A percentile compares a stretch with the other conserved stretches of the same genome.
Evolutionary conservation across 2,113 vertebrate species (phyloP).

Genomic region (Ammodytes dubius): DNA sequence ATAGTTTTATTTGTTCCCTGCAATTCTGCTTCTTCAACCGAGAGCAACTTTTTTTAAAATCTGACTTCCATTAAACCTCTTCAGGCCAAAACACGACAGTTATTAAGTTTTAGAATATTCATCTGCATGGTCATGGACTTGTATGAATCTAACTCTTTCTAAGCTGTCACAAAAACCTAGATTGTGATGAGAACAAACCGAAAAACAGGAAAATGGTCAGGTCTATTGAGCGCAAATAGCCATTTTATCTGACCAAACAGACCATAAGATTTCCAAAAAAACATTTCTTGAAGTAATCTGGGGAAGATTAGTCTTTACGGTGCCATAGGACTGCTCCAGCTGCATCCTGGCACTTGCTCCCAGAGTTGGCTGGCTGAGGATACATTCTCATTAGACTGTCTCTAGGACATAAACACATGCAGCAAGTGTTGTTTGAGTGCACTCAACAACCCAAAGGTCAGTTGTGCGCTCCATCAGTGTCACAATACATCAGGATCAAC

Average conservation of each 20-base stretch:
- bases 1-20: background rate
- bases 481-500: conserved; percentile 81
- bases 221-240: background rate
- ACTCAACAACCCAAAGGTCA: conserved; percentile 86
- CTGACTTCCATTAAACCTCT: background rate
- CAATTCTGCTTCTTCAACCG: background rate
- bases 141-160: background rate
- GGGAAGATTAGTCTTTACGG: conserved; percentile 9
- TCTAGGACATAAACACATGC: conserved; percentile 85
- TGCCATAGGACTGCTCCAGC: conserved; percentile 73
- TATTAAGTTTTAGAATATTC: background rate
- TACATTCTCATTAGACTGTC: conserved; percentile 85
- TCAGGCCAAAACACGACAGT: background rate
- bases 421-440: conserved; percentile 84
- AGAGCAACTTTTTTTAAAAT: background rate
- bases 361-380: conserved; percentile 80
- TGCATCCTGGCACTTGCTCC: conserved; percentile 82
- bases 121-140: background rate
- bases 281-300: conserved; percentile 9
- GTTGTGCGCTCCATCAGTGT: conserved; percentile 81
- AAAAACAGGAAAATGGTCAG: background rate
- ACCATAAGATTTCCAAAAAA: conserved; percentile 12
- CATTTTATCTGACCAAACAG: background rate
- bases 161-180: background rate
- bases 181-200: background rate